A percentile compares a stretch with the other conserved stretches of the same genome.
phyloP scores from a whole-genome alignment of 2,888 invertebrate genomes.

The Limnephilus rhombicus region DNA sequence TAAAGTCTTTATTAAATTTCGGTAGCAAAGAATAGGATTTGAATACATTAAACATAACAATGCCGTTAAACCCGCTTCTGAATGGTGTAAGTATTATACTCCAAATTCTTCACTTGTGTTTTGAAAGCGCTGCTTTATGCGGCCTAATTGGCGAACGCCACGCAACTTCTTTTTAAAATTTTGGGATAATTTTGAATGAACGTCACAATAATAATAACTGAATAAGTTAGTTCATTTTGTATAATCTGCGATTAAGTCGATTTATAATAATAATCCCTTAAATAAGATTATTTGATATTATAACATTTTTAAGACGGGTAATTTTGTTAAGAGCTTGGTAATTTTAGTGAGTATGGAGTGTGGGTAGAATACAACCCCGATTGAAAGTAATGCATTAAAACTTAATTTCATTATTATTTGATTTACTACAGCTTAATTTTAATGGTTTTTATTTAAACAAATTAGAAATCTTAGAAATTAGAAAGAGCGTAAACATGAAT shows the following conservation, averaged over 20 bases:
- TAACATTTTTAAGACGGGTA: too few relatives aligned
- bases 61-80: conserved; percentile 47
- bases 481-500: too few relatives aligned
- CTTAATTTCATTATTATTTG: too few relatives aligned
- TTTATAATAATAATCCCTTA: too few relatives aligned
- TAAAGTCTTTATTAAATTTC: conserved; percentile 64
- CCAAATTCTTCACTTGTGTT: conserved; percentile 58
- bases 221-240: background rate
- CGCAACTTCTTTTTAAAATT: conserved; percentile 56
- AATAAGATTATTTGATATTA: too few relatives aligned
- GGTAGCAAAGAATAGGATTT: conserved; percentile 62
- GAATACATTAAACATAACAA: conserved; percentile 62
- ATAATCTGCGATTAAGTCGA: background rate
- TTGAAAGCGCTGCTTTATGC: conserved; percentile 42
- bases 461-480: too few relatives aligned
- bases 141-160: conserved; percentile 59
- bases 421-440: too few relatives aligned
- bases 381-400: too few relatives aligned
- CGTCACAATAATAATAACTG: background rate
- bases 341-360: too few relatives aligned
- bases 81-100: conserved; percentile 30
- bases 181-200: conserved; percentile 26
- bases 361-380: too few relatives aligned
- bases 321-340: too few relatives aligned
- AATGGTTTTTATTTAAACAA: too few relatives aligned